A percentile compares a stretch with the other conserved stretches of the same genome.
Conservation (phyloP, 2,888 invertebrate species). For the Dermolepida albohirtum region DNA sequence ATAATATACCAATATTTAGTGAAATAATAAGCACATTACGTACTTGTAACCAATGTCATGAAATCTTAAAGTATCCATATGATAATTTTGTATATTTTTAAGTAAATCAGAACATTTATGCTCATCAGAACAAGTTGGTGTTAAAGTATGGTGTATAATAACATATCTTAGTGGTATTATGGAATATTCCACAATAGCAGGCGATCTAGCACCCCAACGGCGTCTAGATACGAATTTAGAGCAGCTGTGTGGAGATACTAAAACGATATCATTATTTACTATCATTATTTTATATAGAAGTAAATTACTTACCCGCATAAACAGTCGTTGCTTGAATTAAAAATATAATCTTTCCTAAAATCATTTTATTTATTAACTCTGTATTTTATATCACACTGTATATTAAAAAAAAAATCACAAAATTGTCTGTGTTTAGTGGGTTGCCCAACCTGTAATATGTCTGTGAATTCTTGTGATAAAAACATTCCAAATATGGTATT, state of each 20-base stretch:
- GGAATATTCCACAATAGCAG: slow-evolving; percentile 68
- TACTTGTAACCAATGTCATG: slow-evolving; percentile 73
- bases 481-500: slow-evolving; percentile 40
- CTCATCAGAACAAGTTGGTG: slow-evolving; percentile 64
- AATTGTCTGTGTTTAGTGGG: slow-evolving; percentile 21
- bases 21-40: slow-evolving; percentile 51
- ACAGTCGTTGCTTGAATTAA: not conserved
- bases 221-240: slow-evolving; percentile 69
- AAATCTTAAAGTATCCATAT: slow-evolving; percentile 66
- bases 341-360: not conserved
- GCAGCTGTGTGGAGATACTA: slow-evolving; percentile 56
- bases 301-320: slow-evolving; percentile 17
- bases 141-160: slow-evolving; percentile 71
- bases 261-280: not conserved
- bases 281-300: not conserved
- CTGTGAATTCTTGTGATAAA: slow-evolving; percentile 28
- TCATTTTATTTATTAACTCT: not conserved
- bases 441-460: slow-evolving; percentile 25
- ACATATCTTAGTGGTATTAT: slow-evolving; percentile 68
- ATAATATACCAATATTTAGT: not conserved
- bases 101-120: slow-evolving; percentile 63
- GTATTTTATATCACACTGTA: not conserved
- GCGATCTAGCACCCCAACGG: slow-evolving; percentile 71
- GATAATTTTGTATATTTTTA: slow-evolving; percentile 67
- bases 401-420: not conserved